A percentile compares a stretch with the other conserved stretches of the same genome.
Evolutionary conservation across 2,888 invertebrate genomes (phyloP).

Genomic region (Idaea biselata): DNA sequence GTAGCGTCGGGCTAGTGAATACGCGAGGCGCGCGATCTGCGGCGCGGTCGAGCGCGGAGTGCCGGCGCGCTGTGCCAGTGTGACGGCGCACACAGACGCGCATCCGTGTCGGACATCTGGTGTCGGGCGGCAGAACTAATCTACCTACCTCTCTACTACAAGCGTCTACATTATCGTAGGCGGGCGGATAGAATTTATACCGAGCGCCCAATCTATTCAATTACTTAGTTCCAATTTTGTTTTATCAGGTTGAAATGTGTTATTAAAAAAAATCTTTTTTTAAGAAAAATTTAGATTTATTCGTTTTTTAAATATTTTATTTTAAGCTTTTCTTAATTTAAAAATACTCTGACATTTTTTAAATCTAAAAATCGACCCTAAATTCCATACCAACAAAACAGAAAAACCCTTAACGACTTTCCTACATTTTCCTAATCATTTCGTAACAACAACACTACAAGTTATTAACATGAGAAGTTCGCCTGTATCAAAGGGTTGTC

Average conservation of each 20-base stretch:
- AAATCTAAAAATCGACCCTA: too few species aligned
- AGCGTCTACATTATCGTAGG: slow-evolving; percentile 40
- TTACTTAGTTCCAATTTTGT: slow-evolving; percentile 6
- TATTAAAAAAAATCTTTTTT: not conserved
- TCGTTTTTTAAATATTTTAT: too few species aligned
- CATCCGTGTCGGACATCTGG: slow-evolving; percentile 58
- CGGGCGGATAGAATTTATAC: slow-evolving; percentile 46
- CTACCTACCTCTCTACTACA: slow-evolving; percentile 32
- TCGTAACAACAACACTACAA: slow-evolving; percentile 15
- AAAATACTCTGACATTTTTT: too few species aligned
- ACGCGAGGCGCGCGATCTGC: slow-evolving; percentile 71
- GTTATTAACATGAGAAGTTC: slow-evolving; percentile 20
- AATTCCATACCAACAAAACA: too few species aligned
- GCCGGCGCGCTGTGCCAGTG: slow-evolving; percentile 64
- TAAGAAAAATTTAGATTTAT: too few species aligned
- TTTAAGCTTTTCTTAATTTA: too few species aligned
- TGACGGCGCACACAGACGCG: slow-evolving; percentile 71
- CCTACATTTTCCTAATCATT: slow-evolving; percentile 10
- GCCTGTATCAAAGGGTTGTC: slow-evolving; percentile 56
- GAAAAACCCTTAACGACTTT: too few species aligned
- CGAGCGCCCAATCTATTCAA: slow-evolving; percentile 18
- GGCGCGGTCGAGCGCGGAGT: slow-evolving; percentile 79
- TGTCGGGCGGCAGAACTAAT: slow-evolving; percentile 63
- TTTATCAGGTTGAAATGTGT: not conserved
- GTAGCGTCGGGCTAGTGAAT: slow-evolving; percentile 42